Percentiles rank a stretch among this genome's conserved stretches.
phyloP scores from a whole-genome alignment of 1,140 invertebrate species.

The Drosophila arawakana region DNA sequence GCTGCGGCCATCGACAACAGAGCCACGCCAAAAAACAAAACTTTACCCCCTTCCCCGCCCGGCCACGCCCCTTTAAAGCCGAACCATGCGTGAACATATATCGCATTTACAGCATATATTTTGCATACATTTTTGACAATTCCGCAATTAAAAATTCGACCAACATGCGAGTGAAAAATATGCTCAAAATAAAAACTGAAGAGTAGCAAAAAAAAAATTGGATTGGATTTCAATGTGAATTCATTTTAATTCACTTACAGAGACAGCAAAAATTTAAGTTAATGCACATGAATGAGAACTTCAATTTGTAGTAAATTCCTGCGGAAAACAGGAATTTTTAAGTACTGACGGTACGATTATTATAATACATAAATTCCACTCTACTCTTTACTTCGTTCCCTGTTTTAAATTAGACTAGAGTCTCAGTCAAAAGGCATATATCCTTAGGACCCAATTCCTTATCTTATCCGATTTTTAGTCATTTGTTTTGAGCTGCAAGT shows the following conservation, averaged over 20 bases:
- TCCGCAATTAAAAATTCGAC: slow-evolving; percentile 29
- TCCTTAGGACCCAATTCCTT: too few relatives aligned
- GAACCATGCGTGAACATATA: slow-evolving; percentile 32
- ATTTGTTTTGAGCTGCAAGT: too few relatives aligned
- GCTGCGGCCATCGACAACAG: slow-evolving; percentile 30
- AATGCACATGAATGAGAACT: not conserved
- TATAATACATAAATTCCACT: too few relatives aligned
- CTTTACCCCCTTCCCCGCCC: not conserved
- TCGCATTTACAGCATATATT: slow-evolving; percentile 1
- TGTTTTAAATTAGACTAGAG: too few relatives aligned
- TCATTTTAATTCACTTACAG: slow-evolving; percentile 10
- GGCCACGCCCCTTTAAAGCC: slow-evolving; percentile 6
- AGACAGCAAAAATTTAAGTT: slow-evolving; percentile 9
- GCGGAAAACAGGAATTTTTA: not conserved
- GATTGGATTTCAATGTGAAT: slow-evolving; percentile 15
- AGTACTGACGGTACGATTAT: too few relatives aligned
- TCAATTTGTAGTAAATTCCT: not conserved
- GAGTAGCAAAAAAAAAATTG: not conserved
- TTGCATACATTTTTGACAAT: slow-evolving; percentile 30
- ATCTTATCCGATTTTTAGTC: too few relatives aligned
- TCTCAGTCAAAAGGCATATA: too few relatives aligned
- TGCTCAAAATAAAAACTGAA: slow-evolving; percentile 2
- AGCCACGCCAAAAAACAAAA: slow-evolving; percentile 19
- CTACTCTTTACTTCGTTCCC: too few relatives aligned
- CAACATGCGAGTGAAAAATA: too few relatives aligned